These are phyloP conservation scores for Gymnosoma rotundatum DNA, from an alignment of 2,888 invertebrate genomes.

Conservation along the genomic window DNA sequence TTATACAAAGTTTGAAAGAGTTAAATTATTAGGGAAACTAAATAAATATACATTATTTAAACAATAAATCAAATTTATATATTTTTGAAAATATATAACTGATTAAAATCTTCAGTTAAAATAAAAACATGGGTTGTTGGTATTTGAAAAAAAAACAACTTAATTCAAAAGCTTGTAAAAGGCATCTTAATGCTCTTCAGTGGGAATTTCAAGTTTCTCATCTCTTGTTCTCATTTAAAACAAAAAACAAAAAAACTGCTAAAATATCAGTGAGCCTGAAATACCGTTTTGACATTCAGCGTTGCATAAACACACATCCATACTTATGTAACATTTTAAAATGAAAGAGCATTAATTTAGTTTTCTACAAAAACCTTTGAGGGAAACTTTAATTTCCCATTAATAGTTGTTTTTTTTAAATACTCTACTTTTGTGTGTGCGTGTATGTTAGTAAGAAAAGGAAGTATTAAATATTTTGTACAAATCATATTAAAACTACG, in stretches of 20 bases:
- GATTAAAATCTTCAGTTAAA: constrained; percentile 54
- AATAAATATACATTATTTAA: constrained; percentile 57
- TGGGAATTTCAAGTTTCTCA: neutral
- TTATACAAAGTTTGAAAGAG: constrained; percentile 33
- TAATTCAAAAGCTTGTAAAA: constrained; percentile 50
- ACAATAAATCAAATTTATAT: constrained; percentile 59
- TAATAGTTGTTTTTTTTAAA: neutral
- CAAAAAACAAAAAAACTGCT: too few relatives aligned
- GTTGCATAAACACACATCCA: too few relatives aligned
- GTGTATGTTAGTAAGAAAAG: neutral
- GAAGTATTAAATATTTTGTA: constrained; percentile 57
- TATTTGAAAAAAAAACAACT: constrained; percentile 39
- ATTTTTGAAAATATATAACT: constrained; percentile 62
- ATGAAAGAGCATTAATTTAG: neutral
- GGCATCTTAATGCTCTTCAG: neutral
- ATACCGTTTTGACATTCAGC: too few relatives aligned
- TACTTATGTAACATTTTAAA: too few relatives aligned
- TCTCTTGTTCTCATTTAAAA: neutral
- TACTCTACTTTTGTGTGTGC: neutral
- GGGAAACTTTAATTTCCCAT: neutral
- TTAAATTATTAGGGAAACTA: constrained; percentile 44
- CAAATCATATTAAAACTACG: constrained; percentile 56
- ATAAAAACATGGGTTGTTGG: constrained; percentile 6
- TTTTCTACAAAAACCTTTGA: neutral
- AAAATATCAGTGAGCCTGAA: too few relatives aligned